These are phyloP conservation scores for Sylvia atricapilla DNA, from an alignment of 2,113 vertebrate genomes.

Conservation along the genomic window DNA sequence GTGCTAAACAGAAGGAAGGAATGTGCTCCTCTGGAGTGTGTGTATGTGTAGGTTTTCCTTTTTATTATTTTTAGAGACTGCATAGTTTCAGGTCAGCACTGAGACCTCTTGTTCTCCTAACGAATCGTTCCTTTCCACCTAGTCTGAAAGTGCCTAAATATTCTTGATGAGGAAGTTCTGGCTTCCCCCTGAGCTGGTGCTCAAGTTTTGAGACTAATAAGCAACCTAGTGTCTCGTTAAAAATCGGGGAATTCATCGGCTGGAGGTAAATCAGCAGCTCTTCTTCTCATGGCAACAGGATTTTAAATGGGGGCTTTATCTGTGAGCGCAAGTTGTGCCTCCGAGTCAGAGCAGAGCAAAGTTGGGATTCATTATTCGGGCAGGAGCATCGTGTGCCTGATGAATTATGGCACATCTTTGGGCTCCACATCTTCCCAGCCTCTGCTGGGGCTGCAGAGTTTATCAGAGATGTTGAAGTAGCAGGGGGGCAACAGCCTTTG, in stretches of 20 bases:
- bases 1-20: neutral
- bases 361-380: neutral
- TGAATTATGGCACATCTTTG: neutral
- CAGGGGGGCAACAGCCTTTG: neutral
- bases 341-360: neutral
- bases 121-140: neutral
- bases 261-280: neutral
- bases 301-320: constrained; percentile 1
- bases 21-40: neutral
- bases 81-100: neutral
- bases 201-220: neutral
- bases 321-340: neutral
- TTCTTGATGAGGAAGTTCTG: neutral
- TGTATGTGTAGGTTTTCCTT: neutral
- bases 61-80: neutral
- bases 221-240: neutral
- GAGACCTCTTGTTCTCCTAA: neutral
- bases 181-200: neutral
- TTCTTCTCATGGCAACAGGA: neutral
- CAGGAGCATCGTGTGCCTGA: neutral
- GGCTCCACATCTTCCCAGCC: neutral
- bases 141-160: neutral
- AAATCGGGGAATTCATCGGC: neutral
- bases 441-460: neutral
- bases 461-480: fast-evolving